Conservation (phyloP, 2,888 invertebrate genomes). For the Lasioglossum villosulum region DNA sequence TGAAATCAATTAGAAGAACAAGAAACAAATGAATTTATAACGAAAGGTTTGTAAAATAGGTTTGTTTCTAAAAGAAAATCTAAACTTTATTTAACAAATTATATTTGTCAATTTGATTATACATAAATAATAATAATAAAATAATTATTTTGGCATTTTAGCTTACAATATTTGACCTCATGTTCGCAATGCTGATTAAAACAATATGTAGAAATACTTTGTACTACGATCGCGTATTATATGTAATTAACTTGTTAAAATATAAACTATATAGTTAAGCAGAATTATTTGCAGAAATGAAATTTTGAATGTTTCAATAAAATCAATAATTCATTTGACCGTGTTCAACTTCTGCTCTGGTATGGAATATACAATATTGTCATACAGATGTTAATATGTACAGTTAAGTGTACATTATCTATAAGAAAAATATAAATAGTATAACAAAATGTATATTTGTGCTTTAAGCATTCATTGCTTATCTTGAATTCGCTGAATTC, state of each 20-base stretch:
- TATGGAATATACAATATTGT: conserved; percentile 14
- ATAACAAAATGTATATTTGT: conserved; percentile 50
- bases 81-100: conserved; percentile 7
- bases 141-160: conserved; percentile 30
- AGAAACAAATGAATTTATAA: conserved; percentile 20
- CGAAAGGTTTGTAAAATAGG: conserved; percentile 23
- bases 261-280: neutral
- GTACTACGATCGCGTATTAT: conserved; percentile 32
- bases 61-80: conserved; percentile 44
- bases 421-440: conserved; percentile 33
- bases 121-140: conserved; percentile 33
- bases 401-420: conserved; percentile 27
- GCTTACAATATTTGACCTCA: conserved; percentile 4
- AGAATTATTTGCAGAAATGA: conserved; percentile 28
- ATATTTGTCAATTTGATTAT: conserved; percentile 37
- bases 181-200: conserved; percentile 9
- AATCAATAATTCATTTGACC: neutral
- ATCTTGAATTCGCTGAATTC: conserved; percentile 29
- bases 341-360: conserved; percentile 1
- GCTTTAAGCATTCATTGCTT: conserved; percentile 29
- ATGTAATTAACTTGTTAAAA: conserved; percentile 1
- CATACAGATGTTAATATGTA: conserved; percentile 39
- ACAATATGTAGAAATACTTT: conserved; percentile 22
- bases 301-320: neutral
- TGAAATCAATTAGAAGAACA: conserved; percentile 44